These are phyloP conservation scores for Seladonia tumulorum DNA, from an alignment of 2,888 invertebrate species.

Conservation along the genomic window DNA sequence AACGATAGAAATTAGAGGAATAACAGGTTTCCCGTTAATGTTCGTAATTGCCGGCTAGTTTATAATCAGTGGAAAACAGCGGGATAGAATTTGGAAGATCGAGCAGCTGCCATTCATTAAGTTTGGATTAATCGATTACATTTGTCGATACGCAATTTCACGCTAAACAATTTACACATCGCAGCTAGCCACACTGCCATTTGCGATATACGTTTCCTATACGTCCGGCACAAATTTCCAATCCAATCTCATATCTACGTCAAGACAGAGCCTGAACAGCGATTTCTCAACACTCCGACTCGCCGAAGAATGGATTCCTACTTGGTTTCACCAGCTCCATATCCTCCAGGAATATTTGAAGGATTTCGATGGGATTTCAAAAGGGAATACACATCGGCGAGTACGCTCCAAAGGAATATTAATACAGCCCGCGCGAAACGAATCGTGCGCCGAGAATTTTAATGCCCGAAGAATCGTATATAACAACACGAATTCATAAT, in stretches of 20 bases:
- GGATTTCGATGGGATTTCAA: conserved; percentile 41
- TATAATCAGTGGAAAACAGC: neutral
- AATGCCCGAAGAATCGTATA: neutral
- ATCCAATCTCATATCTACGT: conserved; percentile 51
- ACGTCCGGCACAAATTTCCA: conserved; percentile 26
- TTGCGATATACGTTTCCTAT: conserved; percentile 30
- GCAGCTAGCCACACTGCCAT: conserved; percentile 10
- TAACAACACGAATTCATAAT: neutral
- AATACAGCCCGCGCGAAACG: neutral
- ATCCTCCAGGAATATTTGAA: conserved; percentile 39
- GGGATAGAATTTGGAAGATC: neutral
- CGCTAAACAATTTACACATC: conserved; percentile 27
- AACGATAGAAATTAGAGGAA: neutral
- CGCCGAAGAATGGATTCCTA: conserved; percentile 33
- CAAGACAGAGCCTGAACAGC: conserved; percentile 47
- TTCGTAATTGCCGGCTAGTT: neutral
- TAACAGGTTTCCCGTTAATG: neutral
- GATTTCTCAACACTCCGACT: conserved; percentile 50
- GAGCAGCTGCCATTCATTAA: neutral
- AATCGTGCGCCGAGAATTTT: neutral
- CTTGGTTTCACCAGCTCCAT: conserved; percentile 36
- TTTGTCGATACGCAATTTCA: conserved; percentile 14
- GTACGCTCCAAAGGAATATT: conserved; percentile 10
- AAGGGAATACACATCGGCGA: conserved; percentile 10
- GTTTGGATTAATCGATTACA: neutral